phyloP scores from a whole-genome alignment of 2,113 vertebrate species.

The Falcunculus frontatus region DNA sequence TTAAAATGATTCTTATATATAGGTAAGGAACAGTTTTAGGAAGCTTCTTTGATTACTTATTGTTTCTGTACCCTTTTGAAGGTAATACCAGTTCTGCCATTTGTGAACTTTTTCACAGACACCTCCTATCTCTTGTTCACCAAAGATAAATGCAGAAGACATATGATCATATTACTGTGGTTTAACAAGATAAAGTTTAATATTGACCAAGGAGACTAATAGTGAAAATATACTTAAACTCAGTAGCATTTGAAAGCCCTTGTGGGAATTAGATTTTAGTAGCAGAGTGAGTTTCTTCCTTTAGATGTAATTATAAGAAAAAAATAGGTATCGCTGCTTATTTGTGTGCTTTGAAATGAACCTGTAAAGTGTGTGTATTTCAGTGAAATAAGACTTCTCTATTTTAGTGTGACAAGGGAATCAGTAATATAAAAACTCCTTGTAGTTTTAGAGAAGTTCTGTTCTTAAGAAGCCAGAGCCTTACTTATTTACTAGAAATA shows the following conservation, averaged over 20 bases:
- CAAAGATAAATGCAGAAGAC: not conserved
- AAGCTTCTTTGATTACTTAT: not conserved
- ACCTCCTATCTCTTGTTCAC: not conserved
- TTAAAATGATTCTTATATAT: not conserved
- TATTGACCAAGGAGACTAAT: not conserved
- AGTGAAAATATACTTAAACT: not conserved
- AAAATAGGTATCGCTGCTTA: not conserved
- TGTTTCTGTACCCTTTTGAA: not conserved
- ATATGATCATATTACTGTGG: not conserved
- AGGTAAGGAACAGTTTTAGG: not conserved
- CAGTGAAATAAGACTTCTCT: not conserved
- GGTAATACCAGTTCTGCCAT: not conserved
- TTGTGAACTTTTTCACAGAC: not conserved
- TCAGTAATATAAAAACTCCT: not conserved
- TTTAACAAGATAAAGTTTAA: not conserved
- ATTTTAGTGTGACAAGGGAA: not conserved
- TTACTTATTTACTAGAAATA: not conserved
- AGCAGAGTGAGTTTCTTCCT: not conserved
- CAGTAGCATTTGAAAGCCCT: not conserved
- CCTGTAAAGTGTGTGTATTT: not conserved
- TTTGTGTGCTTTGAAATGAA: not conserved
- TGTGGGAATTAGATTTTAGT: not conserved
- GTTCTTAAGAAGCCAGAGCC: not conserved
- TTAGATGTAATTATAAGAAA: not conserved
- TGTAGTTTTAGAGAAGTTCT: not conserved